phyloP scores from a whole-genome alignment of 2,797 vertebrate species.

The Mionectes olivaceus region DNA sequence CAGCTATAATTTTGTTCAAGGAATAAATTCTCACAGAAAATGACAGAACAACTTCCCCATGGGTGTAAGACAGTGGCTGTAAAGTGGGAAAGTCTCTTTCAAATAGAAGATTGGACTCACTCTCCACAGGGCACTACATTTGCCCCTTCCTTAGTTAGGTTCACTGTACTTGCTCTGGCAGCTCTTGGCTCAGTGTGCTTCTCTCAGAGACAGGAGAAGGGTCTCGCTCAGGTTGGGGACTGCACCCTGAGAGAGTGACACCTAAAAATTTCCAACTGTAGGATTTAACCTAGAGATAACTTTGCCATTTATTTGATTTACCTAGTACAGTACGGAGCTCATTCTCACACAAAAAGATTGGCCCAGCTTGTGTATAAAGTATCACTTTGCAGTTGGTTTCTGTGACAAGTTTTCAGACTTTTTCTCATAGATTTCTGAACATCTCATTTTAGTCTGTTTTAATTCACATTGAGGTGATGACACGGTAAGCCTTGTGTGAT shows the following conservation, averaged over 20 bases:
- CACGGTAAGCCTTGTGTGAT: background rate
- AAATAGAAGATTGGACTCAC: background rate
- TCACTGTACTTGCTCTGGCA: background rate
- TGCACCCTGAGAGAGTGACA: background rate
- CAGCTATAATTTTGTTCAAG: background rate
- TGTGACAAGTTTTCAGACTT: background rate
- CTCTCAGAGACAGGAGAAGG: background rate
- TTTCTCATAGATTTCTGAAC: background rate
- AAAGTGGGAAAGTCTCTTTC: background rate
- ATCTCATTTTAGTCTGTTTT: background rate
- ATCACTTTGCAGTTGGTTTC: background rate
- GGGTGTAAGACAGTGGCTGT: background rate
- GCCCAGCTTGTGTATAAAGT: background rate
- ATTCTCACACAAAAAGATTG: background rate
- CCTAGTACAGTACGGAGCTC: background rate
- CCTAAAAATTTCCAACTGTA: background rate
- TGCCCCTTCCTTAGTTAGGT: background rate
- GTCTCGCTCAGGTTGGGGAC: background rate
- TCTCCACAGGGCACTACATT: background rate
- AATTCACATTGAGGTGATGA: conserved; percentile 8
- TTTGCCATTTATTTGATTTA: background rate
- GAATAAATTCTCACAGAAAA: background rate
- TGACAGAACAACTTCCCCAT: background rate
- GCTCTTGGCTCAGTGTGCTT: background rate
- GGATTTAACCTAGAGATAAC: background rate